A percentile compares a stretch with the other conserved stretches of the same genome.
Conservation (phyloP, 1,140 invertebrate species). For the Lithobius niger region DNA sequence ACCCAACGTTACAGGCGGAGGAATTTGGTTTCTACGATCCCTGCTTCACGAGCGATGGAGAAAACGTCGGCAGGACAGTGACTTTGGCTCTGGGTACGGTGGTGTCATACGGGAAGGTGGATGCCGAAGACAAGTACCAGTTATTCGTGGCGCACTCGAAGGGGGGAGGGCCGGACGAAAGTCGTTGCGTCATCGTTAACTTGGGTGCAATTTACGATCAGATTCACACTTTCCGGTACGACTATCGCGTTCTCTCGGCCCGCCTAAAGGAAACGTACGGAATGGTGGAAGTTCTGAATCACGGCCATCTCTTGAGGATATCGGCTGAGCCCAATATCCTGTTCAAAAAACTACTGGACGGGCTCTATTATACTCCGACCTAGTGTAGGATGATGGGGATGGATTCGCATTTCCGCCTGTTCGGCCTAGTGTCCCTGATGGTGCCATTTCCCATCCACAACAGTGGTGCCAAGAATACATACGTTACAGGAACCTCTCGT, state of each 20-base stretch:
- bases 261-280: neutral
- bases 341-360: neutral
- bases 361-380: neutral
- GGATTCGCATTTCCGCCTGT: neutral
- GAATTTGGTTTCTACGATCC: neutral
- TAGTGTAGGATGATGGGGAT: neutral
- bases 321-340: neutral
- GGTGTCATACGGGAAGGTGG: neutral
- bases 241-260: neutral
- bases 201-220: neutral
- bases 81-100: neutral
- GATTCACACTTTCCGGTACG: neutral
- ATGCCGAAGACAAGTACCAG: neutral
- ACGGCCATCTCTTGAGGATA: neutral
- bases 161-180: neutral
- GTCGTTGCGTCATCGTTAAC: neutral
- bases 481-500: neutral
- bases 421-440: neutral
- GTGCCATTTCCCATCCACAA: neutral
- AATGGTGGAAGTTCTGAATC: neutral
- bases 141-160: neutral
- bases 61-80: neutral
- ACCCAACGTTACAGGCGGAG: neutral
- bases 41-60: neutral
- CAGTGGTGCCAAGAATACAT: neutral